phyloP scores from a whole-genome alignment of 2,888 invertebrate genomes.

The Rhyacophila evoluta region DNA sequence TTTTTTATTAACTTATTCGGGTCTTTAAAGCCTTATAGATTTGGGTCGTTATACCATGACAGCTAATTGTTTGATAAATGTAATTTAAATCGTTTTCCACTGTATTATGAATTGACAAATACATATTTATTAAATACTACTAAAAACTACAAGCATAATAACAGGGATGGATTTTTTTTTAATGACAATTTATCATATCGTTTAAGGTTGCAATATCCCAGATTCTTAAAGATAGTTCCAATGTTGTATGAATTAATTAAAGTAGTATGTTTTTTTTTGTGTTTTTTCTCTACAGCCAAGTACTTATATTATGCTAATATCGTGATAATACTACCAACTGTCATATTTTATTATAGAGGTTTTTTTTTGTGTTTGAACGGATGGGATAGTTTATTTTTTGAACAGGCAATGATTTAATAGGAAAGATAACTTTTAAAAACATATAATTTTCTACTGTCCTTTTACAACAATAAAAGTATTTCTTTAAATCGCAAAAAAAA shows the following conservation, averaged over 20 bases:
- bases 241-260: background rate
- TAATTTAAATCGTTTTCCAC: background rate
- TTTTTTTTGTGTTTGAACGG: background rate
- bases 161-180: no score
- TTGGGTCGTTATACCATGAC: background rate
- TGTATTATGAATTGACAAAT: background rate
- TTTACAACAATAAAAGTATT: no score
- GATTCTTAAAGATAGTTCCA: background rate
- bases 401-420: background rate
- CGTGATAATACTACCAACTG: conserved; percentile 22
- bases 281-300: conserved; percentile 20
- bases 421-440: no score
- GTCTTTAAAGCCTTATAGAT: no score
- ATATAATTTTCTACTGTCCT: no score
- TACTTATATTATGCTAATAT: background rate
- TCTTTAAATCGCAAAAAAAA: no score
- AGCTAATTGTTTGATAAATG: background rate
- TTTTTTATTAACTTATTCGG: no score
- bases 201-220: background rate
- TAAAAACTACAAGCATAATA: no score
- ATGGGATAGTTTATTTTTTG: conserved; percentile 4
- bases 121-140: background rate
- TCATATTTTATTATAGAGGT: conserved; percentile 22
- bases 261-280: background rate
- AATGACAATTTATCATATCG: background rate